Conservation (phyloP, 2,113 vertebrate species). For the Embiotoca jacksoni region DNA sequence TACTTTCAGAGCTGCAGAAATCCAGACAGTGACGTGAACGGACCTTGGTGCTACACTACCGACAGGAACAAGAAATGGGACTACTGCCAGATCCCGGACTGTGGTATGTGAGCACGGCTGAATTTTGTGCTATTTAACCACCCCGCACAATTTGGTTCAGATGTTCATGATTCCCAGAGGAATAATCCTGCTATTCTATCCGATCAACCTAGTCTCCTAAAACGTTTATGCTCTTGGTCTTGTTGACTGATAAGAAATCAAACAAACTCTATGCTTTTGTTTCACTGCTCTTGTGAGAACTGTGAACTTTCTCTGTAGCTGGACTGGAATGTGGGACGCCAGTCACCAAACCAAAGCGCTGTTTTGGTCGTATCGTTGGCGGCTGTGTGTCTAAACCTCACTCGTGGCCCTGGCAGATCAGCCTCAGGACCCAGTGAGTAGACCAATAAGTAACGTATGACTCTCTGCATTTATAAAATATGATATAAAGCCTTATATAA, state of each 20-base stretch:
- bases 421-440: constrained; percentile 89
- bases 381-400: constrained; percentile 89
- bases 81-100: constrained; percentile 92
- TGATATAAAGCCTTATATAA: no score
- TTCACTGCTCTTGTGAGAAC: no score
- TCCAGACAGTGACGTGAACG: constrained; percentile 91
- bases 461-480: no score
- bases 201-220: no score
- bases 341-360: constrained; percentile 84
- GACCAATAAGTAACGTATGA: no score
- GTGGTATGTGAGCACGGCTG: constrained; percentile 81
- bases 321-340: constrained; percentile 87
- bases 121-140: no score
- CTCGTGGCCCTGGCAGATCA: constrained; percentile 99
- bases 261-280: no score
- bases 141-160: no score
- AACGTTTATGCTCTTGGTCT: no score
- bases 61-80: constrained; percentile 89
- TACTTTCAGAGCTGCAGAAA: constrained; percentile 91
- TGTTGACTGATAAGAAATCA: no score
- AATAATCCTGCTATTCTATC: no score
- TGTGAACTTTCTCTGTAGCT: constrained; percentile 42
- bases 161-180: no score
- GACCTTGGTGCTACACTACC: constrained; percentile 97
- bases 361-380: constrained; percentile 93